These are phyloP conservation scores for Lepidochitona cinerea DNA, from an alignment of 2,888 invertebrate genomes.

Conservation along the genomic window DNA sequence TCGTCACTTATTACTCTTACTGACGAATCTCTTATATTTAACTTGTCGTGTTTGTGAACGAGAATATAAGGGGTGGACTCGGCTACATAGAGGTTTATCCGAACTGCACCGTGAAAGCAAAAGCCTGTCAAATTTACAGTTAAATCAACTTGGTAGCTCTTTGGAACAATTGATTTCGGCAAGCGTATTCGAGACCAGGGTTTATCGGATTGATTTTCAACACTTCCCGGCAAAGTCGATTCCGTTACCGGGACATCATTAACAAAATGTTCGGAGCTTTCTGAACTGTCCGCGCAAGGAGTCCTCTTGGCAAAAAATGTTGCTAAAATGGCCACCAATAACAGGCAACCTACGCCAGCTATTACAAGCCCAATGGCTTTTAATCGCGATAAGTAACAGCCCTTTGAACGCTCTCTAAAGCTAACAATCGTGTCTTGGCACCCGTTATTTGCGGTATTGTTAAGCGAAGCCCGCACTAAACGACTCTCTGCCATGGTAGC, in stretches of 20 bases:
- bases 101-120: slow-evolving; percentile 43
- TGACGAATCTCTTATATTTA: neutral
- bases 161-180: slow-evolving; percentile 45
- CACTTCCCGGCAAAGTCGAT: neutral
- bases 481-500: neutral
- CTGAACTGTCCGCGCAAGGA: neutral
- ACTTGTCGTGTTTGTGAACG: slow-evolving; percentile 35
- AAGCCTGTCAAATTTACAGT: slow-evolving; percentile 39
- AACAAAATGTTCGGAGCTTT: neutral
- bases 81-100: slow-evolving; percentile 38
- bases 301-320: slow-evolving; percentile 25
- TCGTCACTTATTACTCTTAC: neutral
- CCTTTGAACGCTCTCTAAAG: slow-evolving; percentile 27
- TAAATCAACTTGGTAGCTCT: slow-evolving; percentile 49
- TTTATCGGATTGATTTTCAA: neutral
- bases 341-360: slow-evolving; percentile 34
- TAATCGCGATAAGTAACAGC: slow-evolving; percentile 41
- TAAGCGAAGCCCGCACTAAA: neutral
- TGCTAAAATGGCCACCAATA: slow-evolving; percentile 38
- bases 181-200: slow-evolving; percentile 46
- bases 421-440: slow-evolving; percentile 36
- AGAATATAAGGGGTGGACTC: slow-evolving; percentile 43
- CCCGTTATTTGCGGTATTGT: neutral
- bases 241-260: neutral
- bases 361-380: slow-evolving; percentile 36